Base-by-base conservation (phyloP, 2,113 vertebrate genomes). In the Oostethus manadensis region DNA sequence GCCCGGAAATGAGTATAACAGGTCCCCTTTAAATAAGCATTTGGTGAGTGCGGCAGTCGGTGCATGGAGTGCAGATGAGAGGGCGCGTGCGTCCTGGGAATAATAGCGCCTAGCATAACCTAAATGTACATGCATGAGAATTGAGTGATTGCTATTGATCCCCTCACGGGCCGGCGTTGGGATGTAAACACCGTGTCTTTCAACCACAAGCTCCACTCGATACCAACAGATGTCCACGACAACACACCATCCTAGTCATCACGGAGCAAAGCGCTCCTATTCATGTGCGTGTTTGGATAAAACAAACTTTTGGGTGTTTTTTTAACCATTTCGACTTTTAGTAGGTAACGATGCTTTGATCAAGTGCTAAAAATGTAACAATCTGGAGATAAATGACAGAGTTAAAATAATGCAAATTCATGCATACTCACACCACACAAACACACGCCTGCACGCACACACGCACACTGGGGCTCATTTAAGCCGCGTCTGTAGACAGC, bases 51-150 rank as follows among this genome's bases (percentile, higher is more conserved):
- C 23, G 64, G 54, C 49, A 43, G 58, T 26, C 15, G 58, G 61
- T 71, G 73, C 65, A 46, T 47, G 13, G 56, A 48, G 60, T 49
- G 63, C 71, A 48, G 59, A 66, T 64, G 64, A 65, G 62, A 44
- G 17, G 49, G 47, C 55, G 71, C 18, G 4, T 38, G 38, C 77
- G 70, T 70, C 62, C 45, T 64, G 77, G 79, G 76, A 81, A 85
- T 83, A 74, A 73, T 63, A 75, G 73, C 53, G 43, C 55, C 57
- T 58, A 71, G 73, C 55, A 56, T 71, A 79, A 64, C 76, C 76
- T 73, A 70, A 73, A 87, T 88, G 83, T 78, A 80, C 86, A 88
- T 88, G 83, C 80, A 88, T 88, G 86, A 88, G 83, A 69, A 87
- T 88, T 51, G 86, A 87, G 84, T 82, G 79, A 77, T 54, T 74